Conservation (phyloP, 1,140 invertebrate genomes). For the Drosophila orena region DNA sequence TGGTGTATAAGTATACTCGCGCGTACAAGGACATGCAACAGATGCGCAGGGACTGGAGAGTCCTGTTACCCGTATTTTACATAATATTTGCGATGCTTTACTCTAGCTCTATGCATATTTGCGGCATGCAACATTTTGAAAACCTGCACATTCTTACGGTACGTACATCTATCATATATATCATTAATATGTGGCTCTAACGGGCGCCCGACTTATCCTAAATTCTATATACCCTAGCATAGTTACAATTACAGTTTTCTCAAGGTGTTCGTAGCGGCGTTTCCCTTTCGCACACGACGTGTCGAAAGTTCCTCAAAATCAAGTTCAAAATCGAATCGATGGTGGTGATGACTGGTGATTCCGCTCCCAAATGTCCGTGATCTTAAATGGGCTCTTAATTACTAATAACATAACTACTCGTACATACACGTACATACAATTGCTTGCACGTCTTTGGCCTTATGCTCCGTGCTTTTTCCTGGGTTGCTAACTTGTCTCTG, state of each 20-base stretch:
- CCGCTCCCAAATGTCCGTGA: not conserved
- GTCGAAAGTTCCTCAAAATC: constrained; percentile 44
- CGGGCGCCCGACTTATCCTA: constrained; percentile 47
- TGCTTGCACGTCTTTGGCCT: constrained; percentile 8
- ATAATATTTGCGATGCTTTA: constrained; percentile 20
- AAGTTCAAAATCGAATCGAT: constrained; percentile 39
- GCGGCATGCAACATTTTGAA: constrained; percentile 54
- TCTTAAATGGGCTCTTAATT: constrained; percentile 21
- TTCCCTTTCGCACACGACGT: constrained; percentile 51
- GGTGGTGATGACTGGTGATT: constrained; percentile 6
- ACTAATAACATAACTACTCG: constrained; percentile 14
- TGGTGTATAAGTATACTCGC: constrained; percentile 25
- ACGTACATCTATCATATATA: constrained; percentile 21
- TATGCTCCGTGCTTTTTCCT: constrained; percentile 36
- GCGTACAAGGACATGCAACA: constrained; percentile 43
- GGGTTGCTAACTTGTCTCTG: constrained; percentile 50
- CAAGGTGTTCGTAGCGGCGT: constrained; percentile 80
- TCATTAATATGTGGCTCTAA: constrained; percentile 3
- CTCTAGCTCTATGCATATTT: constrained; percentile 16
- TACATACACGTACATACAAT: constrained; percentile 11
- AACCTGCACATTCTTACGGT: constrained; percentile 55
- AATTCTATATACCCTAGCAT: constrained; percentile 27
- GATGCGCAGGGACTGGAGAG: constrained; percentile 27
- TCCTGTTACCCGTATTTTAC: constrained; percentile 61
- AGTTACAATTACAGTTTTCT: constrained; percentile 53